phyloP scores from a whole-genome alignment of 2,113 vertebrate genomes.

The Chunga burmeisteri region DNA sequence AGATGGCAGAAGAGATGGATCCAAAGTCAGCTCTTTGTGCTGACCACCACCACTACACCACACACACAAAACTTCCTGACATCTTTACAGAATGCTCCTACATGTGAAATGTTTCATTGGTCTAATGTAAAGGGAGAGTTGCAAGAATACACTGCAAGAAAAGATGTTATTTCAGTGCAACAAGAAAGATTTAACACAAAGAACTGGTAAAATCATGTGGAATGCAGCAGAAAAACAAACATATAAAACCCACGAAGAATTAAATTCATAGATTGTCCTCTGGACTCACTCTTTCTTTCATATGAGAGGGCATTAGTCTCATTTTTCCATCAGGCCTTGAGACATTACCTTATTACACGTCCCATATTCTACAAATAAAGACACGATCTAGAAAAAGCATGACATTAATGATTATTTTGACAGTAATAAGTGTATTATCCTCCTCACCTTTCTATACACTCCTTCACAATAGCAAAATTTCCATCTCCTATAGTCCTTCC shows the following conservation, averaged over 20 bases:
- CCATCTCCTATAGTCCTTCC: conserved; percentile 94
- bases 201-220: not conserved
- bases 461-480: conserved; percentile 96
- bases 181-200: conserved; percentile 8
- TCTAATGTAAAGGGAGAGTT: not conserved
- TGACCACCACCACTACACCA: not conserved
- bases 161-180: not conserved
- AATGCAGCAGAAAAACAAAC: not conserved
- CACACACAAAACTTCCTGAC: not conserved
- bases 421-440: not conserved
- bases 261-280: conserved; percentile 8
- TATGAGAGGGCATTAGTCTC: not conserved
- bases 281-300: conserved; percentile 24
- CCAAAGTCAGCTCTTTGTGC: not conserved
- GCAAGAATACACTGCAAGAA: not conserved
- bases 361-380: conserved; percentile 23
- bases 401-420: conserved; percentile 33
- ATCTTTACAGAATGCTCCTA: not conserved
- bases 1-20: not conserved
- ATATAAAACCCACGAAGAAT: not conserved
- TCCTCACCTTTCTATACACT: conserved; percentile 93
- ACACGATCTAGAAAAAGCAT: not conserved
- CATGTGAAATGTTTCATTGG: not conserved
- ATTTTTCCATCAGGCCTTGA: conserved; percentile 17
- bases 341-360: conserved; percentile 25